These are phyloP conservation scores for Prolemur simus DNA, from an alignment of 2,113 vertebrate genomes.

Conservation along the genomic window DNA sequence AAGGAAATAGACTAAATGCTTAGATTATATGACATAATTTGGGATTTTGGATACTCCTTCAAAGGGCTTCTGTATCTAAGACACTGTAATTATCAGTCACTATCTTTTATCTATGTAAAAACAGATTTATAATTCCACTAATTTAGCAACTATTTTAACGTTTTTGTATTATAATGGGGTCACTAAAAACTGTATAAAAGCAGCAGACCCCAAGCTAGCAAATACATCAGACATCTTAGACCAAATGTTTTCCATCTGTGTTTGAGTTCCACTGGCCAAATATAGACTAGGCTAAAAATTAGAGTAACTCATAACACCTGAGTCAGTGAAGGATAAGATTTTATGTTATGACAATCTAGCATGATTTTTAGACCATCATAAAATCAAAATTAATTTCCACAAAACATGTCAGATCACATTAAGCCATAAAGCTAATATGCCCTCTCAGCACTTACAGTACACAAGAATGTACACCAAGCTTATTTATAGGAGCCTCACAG, in stretches of 20 bases:
- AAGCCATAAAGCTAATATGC: not conserved
- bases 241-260: not conserved
- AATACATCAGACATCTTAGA: not conserved
- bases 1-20: constrained; percentile 4
- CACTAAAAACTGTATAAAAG: not conserved
- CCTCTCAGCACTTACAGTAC: not conserved
- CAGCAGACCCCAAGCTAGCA: not conserved
- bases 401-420: not conserved
- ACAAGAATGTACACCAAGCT: not conserved
- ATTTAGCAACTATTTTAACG: constrained; percentile 21
- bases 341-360: not conserved
- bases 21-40: not conserved
- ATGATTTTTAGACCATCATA: not conserved
- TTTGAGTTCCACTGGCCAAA: not conserved
- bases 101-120: not conserved
- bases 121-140: not conserved
- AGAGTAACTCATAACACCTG: not conserved
- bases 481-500: not conserved
- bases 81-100: not conserved
- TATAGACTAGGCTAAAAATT: not conserved
- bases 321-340: not conserved
- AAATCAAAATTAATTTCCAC: not conserved
- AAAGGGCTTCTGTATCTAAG: not conserved
- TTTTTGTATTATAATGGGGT: not conserved
- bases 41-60: not conserved